A percentile compares a stretch with the other conserved stretches of the same genome.
Evolutionary conservation across 2,797 vertebrate genomes (phyloP).

Genomic region (Atherinosoma microstoma): DNA sequence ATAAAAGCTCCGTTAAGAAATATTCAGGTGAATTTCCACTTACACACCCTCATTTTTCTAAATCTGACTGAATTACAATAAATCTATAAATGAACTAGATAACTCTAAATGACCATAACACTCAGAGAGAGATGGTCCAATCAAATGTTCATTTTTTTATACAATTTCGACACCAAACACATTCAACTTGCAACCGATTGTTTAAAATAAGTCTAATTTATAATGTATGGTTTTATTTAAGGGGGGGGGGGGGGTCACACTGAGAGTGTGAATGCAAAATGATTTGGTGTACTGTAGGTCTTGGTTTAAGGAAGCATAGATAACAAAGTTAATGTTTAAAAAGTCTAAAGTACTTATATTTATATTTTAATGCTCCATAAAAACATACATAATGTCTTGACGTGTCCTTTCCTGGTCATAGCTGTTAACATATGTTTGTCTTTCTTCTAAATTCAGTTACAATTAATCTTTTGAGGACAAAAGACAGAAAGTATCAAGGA

Average conservation of each 20-base stretch:
- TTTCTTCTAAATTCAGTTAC: not conserved
- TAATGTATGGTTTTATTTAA: not conserved
- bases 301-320: no score
- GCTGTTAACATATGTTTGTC: not conserved
- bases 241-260: no score
- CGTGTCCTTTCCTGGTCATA: not conserved
- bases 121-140: not conserved
- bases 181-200: not conserved
- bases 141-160: not conserved
- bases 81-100: not conserved
- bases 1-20: not conserved
- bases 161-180: not conserved
- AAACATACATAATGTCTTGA: not conserved
- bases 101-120: not conserved
- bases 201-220: not conserved
- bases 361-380: no score
- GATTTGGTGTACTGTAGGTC: no score
- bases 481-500: not conserved
- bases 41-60: constrained; percentile 14
- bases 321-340: no score
- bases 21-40: constrained; percentile 7
- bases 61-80: constrained; percentile 2
- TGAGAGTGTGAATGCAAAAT: no score
- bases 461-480: not conserved
- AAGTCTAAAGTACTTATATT: no score